phyloP scores from a whole-genome alignment of 2,113 vertebrate species.

The Cryptomyrus ogoouensis region DNA sequence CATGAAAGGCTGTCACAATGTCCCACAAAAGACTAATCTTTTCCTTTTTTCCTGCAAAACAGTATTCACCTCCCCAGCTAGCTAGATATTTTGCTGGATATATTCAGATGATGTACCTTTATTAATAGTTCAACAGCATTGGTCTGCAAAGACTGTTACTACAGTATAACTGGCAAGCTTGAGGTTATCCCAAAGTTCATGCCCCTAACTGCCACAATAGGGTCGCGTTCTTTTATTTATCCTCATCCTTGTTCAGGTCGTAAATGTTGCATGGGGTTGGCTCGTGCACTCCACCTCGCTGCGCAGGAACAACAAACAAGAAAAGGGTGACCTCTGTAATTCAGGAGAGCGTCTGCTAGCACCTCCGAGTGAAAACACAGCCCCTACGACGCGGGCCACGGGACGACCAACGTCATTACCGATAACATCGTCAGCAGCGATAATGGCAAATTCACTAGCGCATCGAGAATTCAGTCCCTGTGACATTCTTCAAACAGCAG shows the following conservation, averaged over 20 bases:
- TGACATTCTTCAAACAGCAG: background rate
- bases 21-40: background rate
- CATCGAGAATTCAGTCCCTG: background rate
- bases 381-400: background rate
- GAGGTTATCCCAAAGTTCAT: background rate
- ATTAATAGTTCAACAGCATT: background rate
- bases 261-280: constrained; percentile 36
- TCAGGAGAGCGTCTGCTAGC: background rate
- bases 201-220: constrained; percentile 24
- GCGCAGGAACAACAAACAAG: background rate
- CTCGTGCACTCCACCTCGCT: background rate
- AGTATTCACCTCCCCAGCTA: background rate
- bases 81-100: background rate
- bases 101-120: background rate
- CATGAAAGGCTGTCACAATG: background rate
- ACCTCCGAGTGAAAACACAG: background rate
- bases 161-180: background rate
- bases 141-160: background rate
- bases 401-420: background rate
- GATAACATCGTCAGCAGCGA: background rate
- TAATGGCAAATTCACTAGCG: background rate
- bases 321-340: background rate
- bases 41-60: background rate
- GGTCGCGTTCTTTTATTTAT: constrained; percentile 53
- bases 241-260: constrained; percentile 33